Conservation (phyloP, 2,113 vertebrate genomes). For the Australoheros scitulus region DNA sequence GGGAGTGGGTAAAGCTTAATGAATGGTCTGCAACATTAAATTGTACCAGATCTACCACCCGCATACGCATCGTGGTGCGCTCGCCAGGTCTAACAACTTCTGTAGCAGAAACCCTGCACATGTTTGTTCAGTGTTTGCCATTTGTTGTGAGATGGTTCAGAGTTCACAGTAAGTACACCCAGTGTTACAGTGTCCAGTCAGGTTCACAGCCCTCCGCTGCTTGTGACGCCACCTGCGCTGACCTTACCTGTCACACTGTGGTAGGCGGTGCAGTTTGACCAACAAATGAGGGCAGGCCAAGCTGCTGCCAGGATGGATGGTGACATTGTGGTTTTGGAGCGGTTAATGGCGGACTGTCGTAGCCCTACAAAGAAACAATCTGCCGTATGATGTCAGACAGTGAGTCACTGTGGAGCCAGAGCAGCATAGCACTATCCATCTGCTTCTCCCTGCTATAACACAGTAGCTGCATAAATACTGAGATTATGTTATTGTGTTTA, state of each 20-base stretch:
- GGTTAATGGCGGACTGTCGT: conserved; percentile 46
- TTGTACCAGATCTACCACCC: too few relatives aligned
- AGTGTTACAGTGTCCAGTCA: not conserved
- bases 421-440: conserved; percentile 48
- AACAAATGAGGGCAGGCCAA: conserved; percentile 6
- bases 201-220: conserved; percentile 18
- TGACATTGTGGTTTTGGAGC: conserved; percentile 27
- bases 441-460: conserved; percentile 15
- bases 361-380: conserved; percentile 38
- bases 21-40: too few relatives aligned
- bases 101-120: not conserved
- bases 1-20: too few relatives aligned
- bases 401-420: conserved; percentile 53
- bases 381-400: conserved; percentile 58
- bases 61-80: too few relatives aligned
- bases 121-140: not conserved
- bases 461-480: not conserved
- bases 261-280: not conserved
- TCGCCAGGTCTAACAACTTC: not conserved
- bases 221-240: not conserved
- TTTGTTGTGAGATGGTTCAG: not conserved
- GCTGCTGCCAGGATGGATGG: conserved; percentile 8
- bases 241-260: conserved; percentile 31
- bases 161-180: not conserved
- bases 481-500: not conserved